Conservation (phyloP, 2,888 invertebrate species). For the Melanostoma mellinum region DNA sequence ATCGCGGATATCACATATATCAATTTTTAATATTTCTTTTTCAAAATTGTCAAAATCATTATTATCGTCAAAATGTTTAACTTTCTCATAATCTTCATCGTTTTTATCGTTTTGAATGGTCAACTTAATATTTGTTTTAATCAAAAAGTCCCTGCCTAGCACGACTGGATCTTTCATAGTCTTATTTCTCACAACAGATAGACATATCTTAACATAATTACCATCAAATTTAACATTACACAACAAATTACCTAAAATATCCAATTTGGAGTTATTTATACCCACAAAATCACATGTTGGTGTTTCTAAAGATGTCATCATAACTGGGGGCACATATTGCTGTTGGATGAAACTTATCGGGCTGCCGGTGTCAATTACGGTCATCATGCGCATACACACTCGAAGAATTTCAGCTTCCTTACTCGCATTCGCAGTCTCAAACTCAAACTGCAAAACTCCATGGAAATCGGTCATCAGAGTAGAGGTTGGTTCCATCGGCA, state of each 20-base stretch:
- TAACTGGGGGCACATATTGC: slow-evolving; percentile 1
- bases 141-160: too few species aligned
- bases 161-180: too few species aligned
- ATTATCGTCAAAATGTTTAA: too few species aligned
- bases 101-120: background rate
- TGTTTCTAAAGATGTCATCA: slow-evolving; percentile 21
- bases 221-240: slow-evolving; percentile 9
- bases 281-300: slow-evolving; percentile 2
- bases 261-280: slow-evolving; percentile 10
- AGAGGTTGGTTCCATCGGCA: too few species aligned
- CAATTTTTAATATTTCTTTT: background rate
- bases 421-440: background rate
- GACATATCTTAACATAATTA: slow-evolving; percentile 2
- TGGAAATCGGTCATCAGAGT: background rate
- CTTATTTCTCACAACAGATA: slow-evolving; percentile 15
- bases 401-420: background rate
- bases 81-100: too few species aligned
- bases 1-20: background rate
- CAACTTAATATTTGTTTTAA: slow-evolving; percentile 19
- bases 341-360: slow-evolving; percentile 33
- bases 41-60: background rate
- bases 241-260: slow-evolving; percentile 13
- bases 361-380: slow-evolving; percentile 38
- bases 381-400: slow-evolving; percentile 3
- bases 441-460: slow-evolving; percentile 7